Percentiles rank a stretch among this genome's conserved stretches.
Evolutionary conservation across 2,113 vertebrate genomes (phyloP).

Genomic region (Takifugu flavidus): DNA sequence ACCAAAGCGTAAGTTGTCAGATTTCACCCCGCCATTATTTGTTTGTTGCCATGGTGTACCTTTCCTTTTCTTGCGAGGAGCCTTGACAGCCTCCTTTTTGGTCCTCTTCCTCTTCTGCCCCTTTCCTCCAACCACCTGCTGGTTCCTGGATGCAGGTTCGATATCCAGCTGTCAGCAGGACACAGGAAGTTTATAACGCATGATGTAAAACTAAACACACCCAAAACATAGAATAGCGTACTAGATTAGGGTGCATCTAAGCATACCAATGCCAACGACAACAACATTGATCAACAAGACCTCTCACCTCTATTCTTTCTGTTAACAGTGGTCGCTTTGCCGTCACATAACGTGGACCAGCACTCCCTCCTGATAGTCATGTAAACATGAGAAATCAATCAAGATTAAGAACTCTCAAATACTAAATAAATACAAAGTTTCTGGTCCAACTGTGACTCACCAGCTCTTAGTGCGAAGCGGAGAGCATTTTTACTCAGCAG

Average conservation of each 20-base stretch:
- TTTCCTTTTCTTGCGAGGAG: slow-evolving; percentile 56
- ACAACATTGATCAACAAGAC: neutral
- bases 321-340: slow-evolving; percentile 11
- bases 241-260: neutral
- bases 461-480: slow-evolving; percentile 72
- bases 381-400: neutral
- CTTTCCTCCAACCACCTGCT: slow-evolving; percentile 62
- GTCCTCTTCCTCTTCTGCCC: slow-evolving; percentile 53
- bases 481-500: slow-evolving; percentile 81
- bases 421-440: neutral
- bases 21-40: neutral
- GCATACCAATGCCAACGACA: neutral
- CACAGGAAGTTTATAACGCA: no score
- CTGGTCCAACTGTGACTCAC: slow-evolving; percentile 62
- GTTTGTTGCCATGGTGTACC: neutral
- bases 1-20: neutral
- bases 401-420: neutral
- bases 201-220: neutral
- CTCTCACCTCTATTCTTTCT: slow-evolving; percentile 46
- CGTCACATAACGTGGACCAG: slow-evolving; percentile 32
- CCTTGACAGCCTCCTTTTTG: slow-evolving; percentile 53
- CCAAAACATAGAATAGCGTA: neutral
- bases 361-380: slow-evolving; percentile 22
- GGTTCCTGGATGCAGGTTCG: slow-evolving; percentile 57
- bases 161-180: slow-evolving; percentile 32